Base-by-base conservation (phyloP, 2,113 vertebrate species). In the Lepus americanus region DNA sequence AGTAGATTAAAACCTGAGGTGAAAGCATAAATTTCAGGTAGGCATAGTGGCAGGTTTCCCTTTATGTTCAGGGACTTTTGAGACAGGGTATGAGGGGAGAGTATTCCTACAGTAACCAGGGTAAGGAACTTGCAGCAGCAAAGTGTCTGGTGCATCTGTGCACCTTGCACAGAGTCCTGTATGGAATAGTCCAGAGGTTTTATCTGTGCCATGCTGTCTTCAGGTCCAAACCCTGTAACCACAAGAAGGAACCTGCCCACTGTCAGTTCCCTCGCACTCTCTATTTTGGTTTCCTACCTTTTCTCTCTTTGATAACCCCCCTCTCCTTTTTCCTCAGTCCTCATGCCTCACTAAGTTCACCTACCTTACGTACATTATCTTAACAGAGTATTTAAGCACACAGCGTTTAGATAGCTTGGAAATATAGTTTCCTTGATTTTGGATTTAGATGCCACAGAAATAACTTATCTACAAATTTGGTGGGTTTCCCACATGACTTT, bases 391-490 rank as follows among this genome's bases (percentile, higher is more conserved):
- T 59, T 84, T 29, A 93, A 96, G 55, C 14, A 72, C 31, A 31
- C 29, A 95, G 78, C 64, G 82, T 80, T 85, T 81, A 94, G 39
- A 82, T 63, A 87, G 66, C 29, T 78, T 87, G 14, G 53, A 22
- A 23, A 59, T 70, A 33, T 82, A 84, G 69, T 90, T 85, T 88
- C 69, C 59, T 64, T 73, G 61, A 64, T 83, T 89, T 72, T 51
- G n/a, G 77, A 93, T 63, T 83, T 36, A 73, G 33, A 86, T 27
- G 17, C 29, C 36, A 69, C 39, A 84, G 33, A 92, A 90, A 87
- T 80, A 61, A 79, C 76, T 51, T 80, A 27, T 76, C 36, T 67
- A 80, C 53, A 33, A 70, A 87, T 20, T 86, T 87, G 17, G 44
- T 83, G 59, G 61, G 4, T 73, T 86, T 74, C 69, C 44, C n/a